Base-by-base conservation (phyloP, 2,888 invertebrate species). In the Calliopum simillimum region DNA sequence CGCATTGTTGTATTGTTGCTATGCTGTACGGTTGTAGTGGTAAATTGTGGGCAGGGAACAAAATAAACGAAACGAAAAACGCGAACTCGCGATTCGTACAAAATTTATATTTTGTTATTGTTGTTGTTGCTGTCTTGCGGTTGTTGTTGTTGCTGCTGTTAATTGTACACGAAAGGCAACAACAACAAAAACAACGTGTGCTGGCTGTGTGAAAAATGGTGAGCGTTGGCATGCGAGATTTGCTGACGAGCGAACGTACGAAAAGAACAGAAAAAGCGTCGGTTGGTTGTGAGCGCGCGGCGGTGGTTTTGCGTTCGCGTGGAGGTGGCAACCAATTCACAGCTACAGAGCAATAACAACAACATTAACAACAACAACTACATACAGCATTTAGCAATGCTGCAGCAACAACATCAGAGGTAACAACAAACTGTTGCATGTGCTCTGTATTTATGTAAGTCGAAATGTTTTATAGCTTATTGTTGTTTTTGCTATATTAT, bases 51-150 rank as follows among this genome's bases (percentile, higher is more conserved):
- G 85, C 84, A 84, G 84, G 84, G 83, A 82, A 84, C 33, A 74
- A 77, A 84, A 83, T 80, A 78, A 79, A 81, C 79, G 79, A 78
- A 79, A 81, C 77, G 79, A 77, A 77, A 81, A 82, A 83, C 83
- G 83, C 84, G 82, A 83, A 81, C 79, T 82, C 80, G 83, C 81
- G 83, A 84, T 84, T 84, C 83, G 84, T 84, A 84, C 80, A 81
- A 78, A 74, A 82, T 73, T 73, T 70, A 69, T 78, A 75, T 76
- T 73, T 75, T 76, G 73, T 76, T 62, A 41, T 51, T 58, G 69
- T 47, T 65, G n/a, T 49, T 46, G 21, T 59, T 65, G 58, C 62
- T 43, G 73, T 72, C 62, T 72, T 68, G 63, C 43, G 53, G 73
- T 47, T 76, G 59, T 55, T 47, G 25, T 65, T 68, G 68, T 66